Evolutionary conservation across 2,888 invertebrate species (phyloP).

Genomic region (Penaeus monodon): DNA sequence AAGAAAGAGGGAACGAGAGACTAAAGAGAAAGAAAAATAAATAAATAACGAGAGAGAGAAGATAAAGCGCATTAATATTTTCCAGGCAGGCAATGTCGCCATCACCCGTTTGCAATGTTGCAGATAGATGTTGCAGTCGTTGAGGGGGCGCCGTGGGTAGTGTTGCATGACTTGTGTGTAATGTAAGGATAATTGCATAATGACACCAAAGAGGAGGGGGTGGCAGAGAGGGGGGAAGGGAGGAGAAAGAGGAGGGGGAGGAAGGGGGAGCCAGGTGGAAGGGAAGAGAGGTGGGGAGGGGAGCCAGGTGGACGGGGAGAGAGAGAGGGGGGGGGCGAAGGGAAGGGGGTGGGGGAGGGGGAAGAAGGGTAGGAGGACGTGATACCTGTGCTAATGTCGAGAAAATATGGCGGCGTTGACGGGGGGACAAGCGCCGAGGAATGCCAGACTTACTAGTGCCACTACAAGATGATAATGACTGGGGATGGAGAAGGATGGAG

Average conservation of each 20-base stretch:
- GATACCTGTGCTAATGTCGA: neutral
- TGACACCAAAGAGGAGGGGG: neutral
- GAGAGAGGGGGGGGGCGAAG: neutral
- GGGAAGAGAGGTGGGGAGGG: neutral
- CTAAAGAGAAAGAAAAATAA: neutral
- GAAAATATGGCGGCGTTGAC: too few species aligned
- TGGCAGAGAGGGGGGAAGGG: neutral
- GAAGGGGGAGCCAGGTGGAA: neutral
- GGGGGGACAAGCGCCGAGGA: too few species aligned
- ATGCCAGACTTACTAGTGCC: too few species aligned
- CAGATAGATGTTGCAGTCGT: too few species aligned
- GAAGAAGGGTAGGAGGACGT: neutral
- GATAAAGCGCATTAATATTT: neutral
- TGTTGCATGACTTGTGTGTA: too few species aligned
- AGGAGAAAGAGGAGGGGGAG: neutral
- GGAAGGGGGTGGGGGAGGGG: too few species aligned
- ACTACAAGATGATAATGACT: too few species aligned
- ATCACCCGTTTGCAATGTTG: too few species aligned
- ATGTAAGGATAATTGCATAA: neutral
- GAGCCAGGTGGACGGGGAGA: neutral
- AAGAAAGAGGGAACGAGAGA: neutral
- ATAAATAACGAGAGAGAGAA: conserved; percentile 3
- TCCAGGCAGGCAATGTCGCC: too few species aligned
- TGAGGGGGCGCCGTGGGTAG: too few species aligned
- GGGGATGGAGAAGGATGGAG: too few species aligned